A percentile compares a stretch with the other conserved stretches of the same genome.
phyloP scores from a whole-genome alignment of 2,888 invertebrate species.

The Uropetala carovei region DNA sequence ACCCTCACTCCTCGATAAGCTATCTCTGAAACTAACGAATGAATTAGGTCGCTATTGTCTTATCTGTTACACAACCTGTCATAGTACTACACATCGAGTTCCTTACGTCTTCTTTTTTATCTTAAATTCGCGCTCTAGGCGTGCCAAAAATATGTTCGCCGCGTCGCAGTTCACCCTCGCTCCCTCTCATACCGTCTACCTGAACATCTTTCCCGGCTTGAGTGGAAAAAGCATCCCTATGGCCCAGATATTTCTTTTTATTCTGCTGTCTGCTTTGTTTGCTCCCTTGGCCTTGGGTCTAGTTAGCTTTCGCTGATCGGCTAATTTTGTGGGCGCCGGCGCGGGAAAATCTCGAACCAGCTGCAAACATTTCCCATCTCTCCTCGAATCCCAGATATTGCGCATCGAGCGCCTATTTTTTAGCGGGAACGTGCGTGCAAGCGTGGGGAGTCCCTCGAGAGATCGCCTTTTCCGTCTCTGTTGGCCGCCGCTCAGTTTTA shows the following conservation, averaged over 20 bases:
- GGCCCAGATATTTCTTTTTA: neutral
- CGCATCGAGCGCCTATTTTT: slow-evolving; percentile 52
- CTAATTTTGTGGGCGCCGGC: slow-evolving; percentile 54
- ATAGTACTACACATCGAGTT: too few relatives aligned
- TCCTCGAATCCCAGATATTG: slow-evolving; percentile 40
- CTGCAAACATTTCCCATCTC: neutral
- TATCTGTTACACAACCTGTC: too few relatives aligned
- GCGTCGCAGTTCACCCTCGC: neutral
- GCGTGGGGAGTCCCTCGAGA: neutral
- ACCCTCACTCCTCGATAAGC: too few relatives aligned
- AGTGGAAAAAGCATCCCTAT: neutral
- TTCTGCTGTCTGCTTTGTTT: slow-evolving; percentile 25
- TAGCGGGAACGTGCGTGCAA: neutral
- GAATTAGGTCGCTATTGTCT: too few relatives aligned
- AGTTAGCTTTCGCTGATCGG: slow-evolving; percentile 45
- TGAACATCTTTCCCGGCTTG: neutral
- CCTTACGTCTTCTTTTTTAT: neutral
- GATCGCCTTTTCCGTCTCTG: neutral
- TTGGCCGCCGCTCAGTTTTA: neutral
- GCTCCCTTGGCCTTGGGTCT: slow-evolving; percentile 36
- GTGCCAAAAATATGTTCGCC: neutral
- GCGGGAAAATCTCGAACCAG: slow-evolving; percentile 40
- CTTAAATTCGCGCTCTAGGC: neutral
- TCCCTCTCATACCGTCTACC: neutral
- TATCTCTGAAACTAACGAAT: too few relatives aligned